A percentile compares a stretch with the other conserved stretches of the same genome.
Conservation (phyloP, 2,888 invertebrate genomes). For the Cerceris rybyensis region DNA sequence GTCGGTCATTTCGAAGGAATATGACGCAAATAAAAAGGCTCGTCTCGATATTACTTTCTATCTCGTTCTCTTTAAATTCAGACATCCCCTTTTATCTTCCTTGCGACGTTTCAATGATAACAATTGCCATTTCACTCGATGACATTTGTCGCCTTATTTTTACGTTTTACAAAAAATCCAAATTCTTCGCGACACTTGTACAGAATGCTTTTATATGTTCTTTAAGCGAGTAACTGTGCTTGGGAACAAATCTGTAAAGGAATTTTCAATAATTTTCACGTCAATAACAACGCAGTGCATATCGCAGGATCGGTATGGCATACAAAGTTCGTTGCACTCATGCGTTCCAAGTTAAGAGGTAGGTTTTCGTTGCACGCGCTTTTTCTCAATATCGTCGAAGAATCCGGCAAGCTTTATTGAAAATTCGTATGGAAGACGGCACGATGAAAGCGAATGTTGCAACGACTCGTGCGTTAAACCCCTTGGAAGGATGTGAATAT, state of each 20-base stretch:
- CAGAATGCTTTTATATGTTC: no score
- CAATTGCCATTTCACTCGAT: no score
- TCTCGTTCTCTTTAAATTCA: background rate
- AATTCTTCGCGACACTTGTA: no score
- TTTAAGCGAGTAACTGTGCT: no score
- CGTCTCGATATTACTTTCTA: constrained; percentile 8
- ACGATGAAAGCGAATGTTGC: constrained; percentile 32
- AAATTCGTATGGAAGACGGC: constrained; percentile 53
- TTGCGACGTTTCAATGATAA: no score
- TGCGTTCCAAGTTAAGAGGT: constrained; percentile 5
- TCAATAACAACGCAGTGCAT: background rate
- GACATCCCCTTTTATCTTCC: no score
- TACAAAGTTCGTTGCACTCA: background rate
- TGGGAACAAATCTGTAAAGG: no score
- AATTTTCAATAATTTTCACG: no score
- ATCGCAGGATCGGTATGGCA: background rate
- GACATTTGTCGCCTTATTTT: no score
- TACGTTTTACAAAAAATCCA: no score
- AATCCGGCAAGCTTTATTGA: constrained; percentile 57
- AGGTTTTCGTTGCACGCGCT: constrained; percentile 24
- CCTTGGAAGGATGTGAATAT: constrained; percentile 48
- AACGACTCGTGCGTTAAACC: constrained; percentile 53
- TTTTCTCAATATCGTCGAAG: constrained; percentile 43
- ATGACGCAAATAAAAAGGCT: constrained; percentile 28
- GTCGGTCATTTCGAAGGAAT: constrained; percentile 20